Evolutionary conservation across 2,888 invertebrate species (phyloP).

Genomic region (Allacma fusca): DNA sequence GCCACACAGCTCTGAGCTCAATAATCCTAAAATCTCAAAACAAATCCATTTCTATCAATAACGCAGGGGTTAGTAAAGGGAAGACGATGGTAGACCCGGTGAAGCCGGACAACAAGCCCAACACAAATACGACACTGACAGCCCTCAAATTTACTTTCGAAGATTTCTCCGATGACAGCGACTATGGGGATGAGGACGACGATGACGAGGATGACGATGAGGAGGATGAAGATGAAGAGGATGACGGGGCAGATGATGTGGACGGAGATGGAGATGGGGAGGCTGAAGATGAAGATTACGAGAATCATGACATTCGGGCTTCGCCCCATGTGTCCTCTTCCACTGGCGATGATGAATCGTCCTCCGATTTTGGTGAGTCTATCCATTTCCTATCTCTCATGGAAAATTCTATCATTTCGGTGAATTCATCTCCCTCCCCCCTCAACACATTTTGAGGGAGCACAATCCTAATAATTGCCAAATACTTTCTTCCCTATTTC

Average conservation of each 20-base stretch:
- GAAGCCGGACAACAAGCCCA: background rate
- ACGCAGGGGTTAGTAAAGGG: background rate
- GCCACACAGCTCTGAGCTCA: background rate
- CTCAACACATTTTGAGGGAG: too few species aligned
- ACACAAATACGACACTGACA: constrained; percentile 2
- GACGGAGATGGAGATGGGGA: constrained; percentile 26
- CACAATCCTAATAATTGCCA: too few species aligned
- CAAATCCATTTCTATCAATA: constrained; percentile 12
- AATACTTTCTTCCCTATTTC: too few species aligned
- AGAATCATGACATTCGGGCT: constrained; percentile 3
- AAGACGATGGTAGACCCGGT: background rate
- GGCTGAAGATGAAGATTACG: constrained; percentile 26
- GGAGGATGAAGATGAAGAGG: constrained; percentile 21
- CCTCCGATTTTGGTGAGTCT: constrained; percentile 22
- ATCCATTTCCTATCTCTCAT: background rate
- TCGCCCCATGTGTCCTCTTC: constrained; percentile 4
- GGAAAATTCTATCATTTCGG: background rate
- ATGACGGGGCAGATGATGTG: constrained; percentile 25
- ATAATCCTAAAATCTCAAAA: constrained; percentile 11
- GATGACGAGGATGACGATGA: constrained; percentile 8
- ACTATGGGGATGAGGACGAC: constrained; percentile 20
- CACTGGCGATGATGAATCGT: constrained; percentile 27
- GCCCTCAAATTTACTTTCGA: constrained; percentile 36
- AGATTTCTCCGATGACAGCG: constrained; percentile 30
- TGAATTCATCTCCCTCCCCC: background rate